Conservation (phyloP, 2,113 vertebrate species). For the Ranitomeya variabilis region DNA sequence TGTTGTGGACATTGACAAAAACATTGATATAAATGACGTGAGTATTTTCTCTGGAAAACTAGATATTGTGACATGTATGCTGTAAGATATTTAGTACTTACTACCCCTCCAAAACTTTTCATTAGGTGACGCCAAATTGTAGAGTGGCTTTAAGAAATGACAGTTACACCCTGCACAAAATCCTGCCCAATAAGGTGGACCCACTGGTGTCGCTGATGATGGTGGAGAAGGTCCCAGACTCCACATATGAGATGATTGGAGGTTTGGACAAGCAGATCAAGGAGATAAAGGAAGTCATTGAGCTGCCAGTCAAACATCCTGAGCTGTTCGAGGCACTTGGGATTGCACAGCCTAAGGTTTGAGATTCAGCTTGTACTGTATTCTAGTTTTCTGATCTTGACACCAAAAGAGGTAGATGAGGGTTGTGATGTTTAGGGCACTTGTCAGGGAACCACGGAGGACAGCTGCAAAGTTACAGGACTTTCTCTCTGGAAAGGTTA, state of each 20-base stretch:
- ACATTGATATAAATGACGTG: conserved; percentile 98
- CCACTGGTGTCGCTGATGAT: conserved; percentile 98
- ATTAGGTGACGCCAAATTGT: conserved; percentile 94
- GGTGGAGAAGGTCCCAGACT: conserved; percentile 98
- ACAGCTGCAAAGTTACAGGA: too few relatives aligned
- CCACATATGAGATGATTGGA: conserved; percentile 98
- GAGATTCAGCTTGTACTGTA: conserved; percentile 10
- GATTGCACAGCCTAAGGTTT: conserved; percentile 94
- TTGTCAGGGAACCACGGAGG: too few relatives aligned
- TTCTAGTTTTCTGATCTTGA: too few relatives aligned
- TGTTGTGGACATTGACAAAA: conserved; percentile 98
- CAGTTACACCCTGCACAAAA: conserved; percentile 98
- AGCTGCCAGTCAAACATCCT: conserved; percentile 95
- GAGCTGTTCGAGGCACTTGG: conserved; percentile 97
- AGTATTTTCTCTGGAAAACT: conserved; percentile 65
- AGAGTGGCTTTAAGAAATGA: conserved; percentile 94
- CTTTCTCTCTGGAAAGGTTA: too few relatives aligned
- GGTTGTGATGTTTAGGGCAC: too few relatives aligned
- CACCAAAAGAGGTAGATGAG: too few relatives aligned
- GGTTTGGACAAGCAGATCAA: conserved; percentile 98
- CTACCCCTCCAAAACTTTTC: neutral
- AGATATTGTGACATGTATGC: neutral
- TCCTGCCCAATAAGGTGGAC: conserved; percentile 97
- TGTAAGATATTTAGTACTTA: neutral
- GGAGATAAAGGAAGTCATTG: conserved; percentile 98